These are phyloP conservation scores for Rhineura floridana DNA, from an alignment of 2,113 vertebrate species.

Conservation along the genomic window DNA sequence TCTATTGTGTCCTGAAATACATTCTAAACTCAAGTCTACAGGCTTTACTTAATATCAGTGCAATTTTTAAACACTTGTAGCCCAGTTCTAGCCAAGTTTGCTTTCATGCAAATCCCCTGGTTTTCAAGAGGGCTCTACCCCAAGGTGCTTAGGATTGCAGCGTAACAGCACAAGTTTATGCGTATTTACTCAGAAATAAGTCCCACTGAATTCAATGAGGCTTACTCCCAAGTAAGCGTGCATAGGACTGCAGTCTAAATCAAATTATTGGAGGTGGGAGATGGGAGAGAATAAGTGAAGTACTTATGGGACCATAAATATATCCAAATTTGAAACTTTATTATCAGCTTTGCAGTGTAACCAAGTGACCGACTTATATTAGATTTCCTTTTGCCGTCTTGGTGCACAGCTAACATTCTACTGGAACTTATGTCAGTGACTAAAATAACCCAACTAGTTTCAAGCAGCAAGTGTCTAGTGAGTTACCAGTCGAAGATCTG, in stretches of 20 bases:
- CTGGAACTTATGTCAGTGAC: slow-evolving; percentile 81
- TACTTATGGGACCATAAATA: not conserved
- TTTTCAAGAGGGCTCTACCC: not conserved
- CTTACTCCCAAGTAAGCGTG: not conserved
- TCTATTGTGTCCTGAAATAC: slow-evolving; percentile 52
- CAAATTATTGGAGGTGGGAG: not conserved
- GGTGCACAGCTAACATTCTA: slow-evolving; percentile 76
- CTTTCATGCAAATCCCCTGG: not conserved
- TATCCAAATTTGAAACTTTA: slow-evolving; percentile 12
- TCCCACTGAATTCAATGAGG: not conserved
- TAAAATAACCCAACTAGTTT: slow-evolving; percentile 84
- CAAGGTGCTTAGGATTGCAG: not conserved
- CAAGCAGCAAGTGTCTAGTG: slow-evolving; percentile 75
- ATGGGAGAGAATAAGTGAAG: not conserved
- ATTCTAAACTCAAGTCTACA: slow-evolving; percentile 49
- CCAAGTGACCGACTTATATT: slow-evolving; percentile 67
- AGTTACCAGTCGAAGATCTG: slow-evolving; percentile 65
- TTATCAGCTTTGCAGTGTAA: slow-evolving; percentile 65
- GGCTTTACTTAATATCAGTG: slow-evolving; percentile 8
- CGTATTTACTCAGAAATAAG: not conserved
- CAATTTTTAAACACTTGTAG: slow-evolving; percentile 33
- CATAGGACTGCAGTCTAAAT: not conserved
- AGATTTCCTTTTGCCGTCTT: slow-evolving; percentile 69
- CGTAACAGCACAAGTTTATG: not conserved
- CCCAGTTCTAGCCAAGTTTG: not conserved